A percentile compares a stretch with the other conserved stretches of the same genome.
Evolutionary conservation across 2,888 invertebrate species (phyloP).

Genomic region (Hoplodrina blanda): DNA sequence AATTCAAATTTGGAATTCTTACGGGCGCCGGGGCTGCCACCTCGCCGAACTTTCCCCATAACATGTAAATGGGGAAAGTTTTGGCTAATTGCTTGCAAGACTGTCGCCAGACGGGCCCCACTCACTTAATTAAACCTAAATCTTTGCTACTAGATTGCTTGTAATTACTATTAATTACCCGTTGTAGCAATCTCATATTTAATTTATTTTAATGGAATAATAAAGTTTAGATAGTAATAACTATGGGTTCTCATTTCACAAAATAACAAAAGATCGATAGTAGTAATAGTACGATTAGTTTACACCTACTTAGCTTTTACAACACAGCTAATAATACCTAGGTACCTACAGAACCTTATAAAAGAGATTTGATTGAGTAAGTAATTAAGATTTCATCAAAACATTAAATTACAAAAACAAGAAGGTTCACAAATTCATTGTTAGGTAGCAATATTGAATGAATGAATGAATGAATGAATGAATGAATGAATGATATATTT

Average conservation of each 20-base stretch:
- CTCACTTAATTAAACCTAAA: slow-evolving; percentile 77
- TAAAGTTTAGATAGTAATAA: background rate
- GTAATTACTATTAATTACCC: slow-evolving; percentile 35
- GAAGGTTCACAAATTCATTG: background rate
- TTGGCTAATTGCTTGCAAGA: slow-evolving; percentile 79
- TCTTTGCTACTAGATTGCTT: slow-evolving; percentile 64
- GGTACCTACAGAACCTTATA: background rate
- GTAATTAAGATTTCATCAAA: background rate
- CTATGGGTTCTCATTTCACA: background rate
- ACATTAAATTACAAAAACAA: background rate
- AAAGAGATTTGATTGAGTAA: background rate
- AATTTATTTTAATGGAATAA: background rate
- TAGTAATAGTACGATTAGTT: background rate
- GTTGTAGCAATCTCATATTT: slow-evolving; percentile 11
- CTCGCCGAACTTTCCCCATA: slow-evolving; percentile 82
- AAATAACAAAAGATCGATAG: background rate
- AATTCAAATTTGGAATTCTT: slow-evolving; percentile 75
- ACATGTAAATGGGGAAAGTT: slow-evolving; percentile 88
- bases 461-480: no score
- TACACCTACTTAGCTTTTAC: background rate
- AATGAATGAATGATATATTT: no score
- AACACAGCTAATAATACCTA: background rate
- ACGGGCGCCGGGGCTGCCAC: slow-evolving; percentile 67
- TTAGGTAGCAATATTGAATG: background rate
- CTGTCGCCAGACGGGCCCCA: slow-evolving; percentile 71